phyloP scores from a whole-genome alignment of 1,140 invertebrate species.

The Brachionus asplanchnoidis region DNA sequence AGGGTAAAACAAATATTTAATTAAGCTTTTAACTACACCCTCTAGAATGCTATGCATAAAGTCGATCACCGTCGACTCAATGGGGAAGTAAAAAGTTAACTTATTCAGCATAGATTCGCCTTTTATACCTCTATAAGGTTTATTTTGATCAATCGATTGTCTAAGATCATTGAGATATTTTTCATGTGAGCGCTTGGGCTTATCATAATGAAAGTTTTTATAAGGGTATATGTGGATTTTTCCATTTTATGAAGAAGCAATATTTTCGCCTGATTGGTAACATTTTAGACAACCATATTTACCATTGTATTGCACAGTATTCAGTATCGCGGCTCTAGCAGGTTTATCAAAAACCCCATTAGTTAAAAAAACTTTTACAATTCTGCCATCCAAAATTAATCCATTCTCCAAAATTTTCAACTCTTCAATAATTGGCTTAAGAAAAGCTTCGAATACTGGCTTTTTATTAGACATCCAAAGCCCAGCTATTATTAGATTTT shows the following conservation, averaged over 20 bases:
- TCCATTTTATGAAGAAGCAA: background rate
- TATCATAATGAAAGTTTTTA: background rate
- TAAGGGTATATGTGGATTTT: background rate
- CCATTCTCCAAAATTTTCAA: background rate
- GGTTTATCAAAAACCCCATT: too few relatives aligned
- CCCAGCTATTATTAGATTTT: too few relatives aligned
- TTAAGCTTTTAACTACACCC: background rate
- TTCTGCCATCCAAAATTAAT: background rate
- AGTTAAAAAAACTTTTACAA: background rate
- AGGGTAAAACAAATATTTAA: background rate
- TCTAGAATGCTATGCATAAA: conserved; percentile 11
- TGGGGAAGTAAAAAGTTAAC: too few relatives aligned
- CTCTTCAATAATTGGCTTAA: background rate
- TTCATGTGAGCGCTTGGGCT: background rate
- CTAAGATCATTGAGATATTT: background rate
- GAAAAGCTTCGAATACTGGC: background rate
- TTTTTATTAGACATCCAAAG: background rate
- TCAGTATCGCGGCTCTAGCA: background rate
- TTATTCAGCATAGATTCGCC: too few relatives aligned
- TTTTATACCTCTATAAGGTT: background rate
- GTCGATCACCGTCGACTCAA: background rate
- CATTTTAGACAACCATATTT: background rate
- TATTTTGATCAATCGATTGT: background rate
- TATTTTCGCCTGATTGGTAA: background rate
- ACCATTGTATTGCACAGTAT: background rate